Percentiles rank a stretch among this genome's conserved stretches.
phyloP scores from a whole-genome alignment of 2,113 vertebrate genomes.

The Sterna hirundo region DNA sequence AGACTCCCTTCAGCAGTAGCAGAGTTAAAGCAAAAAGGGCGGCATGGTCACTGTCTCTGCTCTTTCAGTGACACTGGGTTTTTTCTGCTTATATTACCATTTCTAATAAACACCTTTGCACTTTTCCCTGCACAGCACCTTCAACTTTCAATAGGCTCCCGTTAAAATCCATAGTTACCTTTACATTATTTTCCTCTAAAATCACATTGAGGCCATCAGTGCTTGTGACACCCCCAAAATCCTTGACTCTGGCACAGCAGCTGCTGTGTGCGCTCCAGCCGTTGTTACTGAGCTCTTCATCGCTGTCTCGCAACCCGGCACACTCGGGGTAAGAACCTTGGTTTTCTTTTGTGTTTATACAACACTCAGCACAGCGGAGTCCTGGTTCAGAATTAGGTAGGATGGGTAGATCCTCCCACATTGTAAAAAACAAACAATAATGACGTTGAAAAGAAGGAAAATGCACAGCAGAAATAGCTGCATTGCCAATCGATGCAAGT shows the following conservation, averaged over 20 bases:
- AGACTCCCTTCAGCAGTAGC: not conserved
- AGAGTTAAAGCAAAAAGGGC: not conserved
- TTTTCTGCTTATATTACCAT: not conserved
- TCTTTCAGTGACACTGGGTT: not conserved
- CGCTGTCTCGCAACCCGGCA: not conserved
- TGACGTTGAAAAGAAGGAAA: not conserved
- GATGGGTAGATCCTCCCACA: not conserved
- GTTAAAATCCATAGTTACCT: not conserved
- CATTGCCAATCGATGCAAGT: not conserved
- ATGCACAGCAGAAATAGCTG: not conserved
- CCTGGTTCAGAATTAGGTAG: not conserved
- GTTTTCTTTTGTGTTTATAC: not conserved
- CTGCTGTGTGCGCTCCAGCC: fast-evolving
- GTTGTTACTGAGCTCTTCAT: not conserved
- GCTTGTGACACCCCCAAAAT: not conserved
- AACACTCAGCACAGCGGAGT: not conserved
- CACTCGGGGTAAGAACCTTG: not conserved
- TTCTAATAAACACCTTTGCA: not conserved
- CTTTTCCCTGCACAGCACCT: not conserved
- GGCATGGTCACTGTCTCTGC: not conserved
- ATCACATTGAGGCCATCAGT: not conserved
- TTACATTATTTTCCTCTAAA: not conserved
- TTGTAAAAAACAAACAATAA: not conserved
- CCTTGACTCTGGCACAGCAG: not conserved
- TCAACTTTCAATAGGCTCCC: not conserved